Base-by-base conservation (phyloP, 2,888 invertebrate species). In the Agapostemon virescens region DNA sequence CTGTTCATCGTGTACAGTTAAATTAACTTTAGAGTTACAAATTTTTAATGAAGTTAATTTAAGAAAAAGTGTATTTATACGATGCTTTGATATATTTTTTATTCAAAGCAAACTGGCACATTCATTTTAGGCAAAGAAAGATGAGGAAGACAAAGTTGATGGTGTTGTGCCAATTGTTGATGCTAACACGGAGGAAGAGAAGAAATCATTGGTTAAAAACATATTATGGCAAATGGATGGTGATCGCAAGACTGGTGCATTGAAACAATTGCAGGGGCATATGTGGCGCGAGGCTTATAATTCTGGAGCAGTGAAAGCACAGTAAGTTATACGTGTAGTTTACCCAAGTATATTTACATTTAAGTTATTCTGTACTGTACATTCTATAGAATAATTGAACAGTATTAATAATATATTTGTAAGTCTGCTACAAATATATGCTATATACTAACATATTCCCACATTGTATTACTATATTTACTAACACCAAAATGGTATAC, bases 181-280 rank as follows among this genome's bases (percentile, higher is more conserved):
- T 84, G 94, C 91, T 61, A 94, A 95, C 79, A 93, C 94, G 45
- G 94, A 93, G 76, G 94, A 94, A 92, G 94, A 94, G 83, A 94
- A 95, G 77, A 95, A 95, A 82, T 95, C 95, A 66, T 93, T 97
- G 40, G 93, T 96, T 20, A 94, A 95, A 80, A 96, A 96, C 93
- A 95, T 98, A 20, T 94, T 95, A 85, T 96, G 96, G 95, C 96
- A 97, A 92, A 98, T 98, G 94, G 95, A 96, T 67, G 93, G 93
- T 38, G 97, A 98, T 92, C 95, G 97, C 79, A 97, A 98, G 92
- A 95, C 95, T 49, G 95, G 95, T 7, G 95, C 97, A 7, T 93
- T 99, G 81, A 98, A 98, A 92, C 95, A 95, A 69, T 93, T 99
- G n/a, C 98, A 98, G 92, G 98, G 98, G 0, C 94, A 97, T 82